These are phyloP conservation scores for Propsilocerus akamusi DNA, from an alignment of 1,140 invertebrate species.

Conservation along the genomic window DNA sequence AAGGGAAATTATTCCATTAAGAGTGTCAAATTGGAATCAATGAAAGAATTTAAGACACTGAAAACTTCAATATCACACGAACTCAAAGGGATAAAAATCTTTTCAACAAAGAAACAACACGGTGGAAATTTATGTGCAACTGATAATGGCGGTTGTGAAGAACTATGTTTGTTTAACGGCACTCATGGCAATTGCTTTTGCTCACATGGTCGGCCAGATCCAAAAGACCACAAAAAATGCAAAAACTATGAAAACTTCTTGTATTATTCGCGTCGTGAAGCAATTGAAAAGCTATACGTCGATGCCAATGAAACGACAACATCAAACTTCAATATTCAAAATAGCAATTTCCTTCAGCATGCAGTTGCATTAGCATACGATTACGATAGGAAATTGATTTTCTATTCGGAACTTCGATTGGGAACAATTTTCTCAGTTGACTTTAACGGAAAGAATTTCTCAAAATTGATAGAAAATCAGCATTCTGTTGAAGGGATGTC, in stretches of 20 bases:
- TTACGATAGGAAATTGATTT: conserved; percentile 45
- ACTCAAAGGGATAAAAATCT: conserved; percentile 48
- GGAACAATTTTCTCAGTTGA: conserved; percentile 66
- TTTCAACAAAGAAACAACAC: conserved; percentile 31
- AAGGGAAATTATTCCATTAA: conserved; percentile 47
- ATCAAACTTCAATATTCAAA: conserved; percentile 53
- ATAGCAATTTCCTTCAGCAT: conserved; percentile 46
- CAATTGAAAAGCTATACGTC: conserved; percentile 58
- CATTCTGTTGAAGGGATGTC: conserved; percentile 71
- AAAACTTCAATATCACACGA: conserved; percentile 40
- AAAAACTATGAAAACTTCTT: conserved; percentile 54
- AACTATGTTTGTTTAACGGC: conserved; percentile 63
- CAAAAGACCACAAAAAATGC: conserved; percentile 38
- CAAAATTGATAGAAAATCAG: conserved; percentile 47
- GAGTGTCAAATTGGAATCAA: background rate
- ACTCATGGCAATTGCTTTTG: conserved; percentile 45
- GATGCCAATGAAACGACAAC: conserved; percentile 53
- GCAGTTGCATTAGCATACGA: conserved; percentile 71
- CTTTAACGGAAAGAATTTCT: conserved; percentile 60
- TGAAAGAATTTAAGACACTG: conserved; percentile 32
- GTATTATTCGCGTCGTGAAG: conserved; percentile 50
- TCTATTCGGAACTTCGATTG: conserved; percentile 74
- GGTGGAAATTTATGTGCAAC: conserved; percentile 45
- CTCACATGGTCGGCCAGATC: conserved; percentile 45
- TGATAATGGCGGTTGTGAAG: conserved; percentile 58